Evolutionary conservation across 2,797 vertebrate genomes (phyloP).

Genomic region (Pelochelys cantorii): DNA sequence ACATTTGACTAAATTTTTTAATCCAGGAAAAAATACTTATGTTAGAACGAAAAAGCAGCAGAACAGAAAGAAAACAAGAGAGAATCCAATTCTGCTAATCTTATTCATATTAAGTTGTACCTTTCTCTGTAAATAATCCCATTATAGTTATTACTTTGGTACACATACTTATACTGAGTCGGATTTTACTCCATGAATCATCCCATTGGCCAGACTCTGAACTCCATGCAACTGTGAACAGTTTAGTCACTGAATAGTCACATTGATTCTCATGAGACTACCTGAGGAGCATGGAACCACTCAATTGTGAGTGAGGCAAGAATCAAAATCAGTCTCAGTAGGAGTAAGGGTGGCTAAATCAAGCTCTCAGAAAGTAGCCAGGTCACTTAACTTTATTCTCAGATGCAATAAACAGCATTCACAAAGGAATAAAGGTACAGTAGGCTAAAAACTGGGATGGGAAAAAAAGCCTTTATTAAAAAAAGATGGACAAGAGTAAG

Average conservation of each 20-base stretch:
- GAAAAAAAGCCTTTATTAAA: conserved; percentile 61
- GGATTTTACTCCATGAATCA: background rate
- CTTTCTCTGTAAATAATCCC: conserved; percentile 34
- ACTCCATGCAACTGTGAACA: background rate
- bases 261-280: conserved; percentile 20
- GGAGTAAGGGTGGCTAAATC: conserved; percentile 33
- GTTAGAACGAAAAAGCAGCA: conserved; percentile 49
- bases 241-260: conserved; percentile 12
- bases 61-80: conserved; percentile 40
- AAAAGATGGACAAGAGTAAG: conserved; percentile 43
- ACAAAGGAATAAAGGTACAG: conserved; percentile 17
- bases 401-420: conserved; percentile 54
- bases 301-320: background rate
- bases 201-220: background rate
- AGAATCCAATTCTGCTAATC: conserved; percentile 33
- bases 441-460: conserved; percentile 50
- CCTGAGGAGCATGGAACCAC: background rate
- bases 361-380: conserved; percentile 42
- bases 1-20: conserved; percentile 53
- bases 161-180: background rate
- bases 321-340: conserved; percentile 49
- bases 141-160: conserved; percentile 27
- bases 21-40: conserved; percentile 63
- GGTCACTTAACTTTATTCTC: conserved; percentile 48
- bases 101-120: background rate